Evolutionary conservation across 2,888 invertebrate species (phyloP).

Genomic region (Chrysodeixis includens): DNA sequence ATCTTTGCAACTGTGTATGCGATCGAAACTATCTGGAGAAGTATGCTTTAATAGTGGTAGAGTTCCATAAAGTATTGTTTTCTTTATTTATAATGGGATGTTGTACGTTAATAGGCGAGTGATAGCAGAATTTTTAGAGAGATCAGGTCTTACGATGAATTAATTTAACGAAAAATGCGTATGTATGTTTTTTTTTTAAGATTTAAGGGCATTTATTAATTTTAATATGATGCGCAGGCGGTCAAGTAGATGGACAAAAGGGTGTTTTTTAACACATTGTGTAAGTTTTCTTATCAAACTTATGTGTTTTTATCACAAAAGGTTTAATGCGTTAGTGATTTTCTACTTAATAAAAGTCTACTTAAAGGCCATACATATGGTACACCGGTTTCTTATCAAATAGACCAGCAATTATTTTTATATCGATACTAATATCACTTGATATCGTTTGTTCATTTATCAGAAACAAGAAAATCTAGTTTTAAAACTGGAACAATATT

Average conservation of each 20-base stretch:
- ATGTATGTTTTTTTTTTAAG: no score
- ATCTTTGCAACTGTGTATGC: constrained; percentile 4
- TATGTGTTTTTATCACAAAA: no score
- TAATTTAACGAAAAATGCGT: no score
- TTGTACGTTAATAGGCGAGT: background rate
- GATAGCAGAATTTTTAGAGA: no score
- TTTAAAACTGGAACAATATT: constrained; percentile 45
- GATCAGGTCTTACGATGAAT: no score
- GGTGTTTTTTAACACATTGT: no score
- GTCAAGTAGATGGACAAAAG: no score
- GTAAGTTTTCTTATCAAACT: no score
- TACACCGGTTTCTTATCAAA: constrained; percentile 1
- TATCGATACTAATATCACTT: constrained; percentile 18
- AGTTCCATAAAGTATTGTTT: background rate
- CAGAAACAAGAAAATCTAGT: constrained; percentile 38
- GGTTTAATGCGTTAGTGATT: no score
- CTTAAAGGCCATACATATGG: background rate
- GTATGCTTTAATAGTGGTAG: background rate
- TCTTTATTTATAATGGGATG: background rate
- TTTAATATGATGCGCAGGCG: no score
- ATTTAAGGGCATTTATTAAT: no score
- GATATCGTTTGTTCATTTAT: constrained; percentile 27
- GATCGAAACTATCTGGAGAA: background rate
- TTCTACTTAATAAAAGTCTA: no score
- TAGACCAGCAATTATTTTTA: background rate